Percentiles rank a stretch among this genome's conserved stretches.
Conservation (phyloP, 2,888 invertebrate species). For the Drosophila tanythrix region DNA sequence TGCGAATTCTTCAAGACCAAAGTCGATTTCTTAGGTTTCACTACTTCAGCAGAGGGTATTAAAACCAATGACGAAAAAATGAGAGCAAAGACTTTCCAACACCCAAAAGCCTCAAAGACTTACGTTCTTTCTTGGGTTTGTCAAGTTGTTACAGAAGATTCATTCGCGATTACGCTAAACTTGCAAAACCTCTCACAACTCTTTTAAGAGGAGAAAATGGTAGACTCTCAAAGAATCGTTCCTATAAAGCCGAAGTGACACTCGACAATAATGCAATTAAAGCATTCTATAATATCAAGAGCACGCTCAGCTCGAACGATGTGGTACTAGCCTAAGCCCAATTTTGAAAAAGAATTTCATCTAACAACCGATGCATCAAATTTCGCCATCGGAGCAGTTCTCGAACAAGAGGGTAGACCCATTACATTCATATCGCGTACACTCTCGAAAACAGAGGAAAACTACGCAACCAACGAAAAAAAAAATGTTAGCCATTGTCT, state of each 20-base stretch:
- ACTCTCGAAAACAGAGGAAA: too few relatives aligned
- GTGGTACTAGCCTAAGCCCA: constrained; percentile 11
- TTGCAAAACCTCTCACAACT: constrained; percentile 34
- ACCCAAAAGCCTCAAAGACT: constrained; percentile 26
- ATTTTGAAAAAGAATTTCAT: constrained; percentile 17
- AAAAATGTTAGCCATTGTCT: too few relatives aligned
- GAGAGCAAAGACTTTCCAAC: constrained; percentile 18
- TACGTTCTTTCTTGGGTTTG: constrained; percentile 22
- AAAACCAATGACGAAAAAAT: too few relatives aligned
- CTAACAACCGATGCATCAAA: constrained; percentile 24
- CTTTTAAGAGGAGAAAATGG: not conserved
- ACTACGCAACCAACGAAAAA: too few relatives aligned
- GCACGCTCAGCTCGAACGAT: constrained; percentile 20
- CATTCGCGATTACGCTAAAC: constrained; percentile 31
- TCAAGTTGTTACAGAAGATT: constrained; percentile 24
- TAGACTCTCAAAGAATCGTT: constrained; percentile 21
- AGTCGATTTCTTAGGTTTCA: constrained; percentile 38
- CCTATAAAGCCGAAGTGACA: constrained; percentile 9
- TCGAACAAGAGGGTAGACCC: constrained; percentile 8
- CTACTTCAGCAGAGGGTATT: constrained; percentile 17
- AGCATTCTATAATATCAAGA: constrained; percentile 16
- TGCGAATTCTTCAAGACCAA: too few relatives aligned
- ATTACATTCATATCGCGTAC: too few relatives aligned
- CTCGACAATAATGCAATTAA: constrained; percentile 2
- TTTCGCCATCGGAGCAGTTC: constrained; percentile 5